phyloP scores from a whole-genome alignment of 2,113 vertebrate species.

The Tauraco erythrolophus region DNA sequence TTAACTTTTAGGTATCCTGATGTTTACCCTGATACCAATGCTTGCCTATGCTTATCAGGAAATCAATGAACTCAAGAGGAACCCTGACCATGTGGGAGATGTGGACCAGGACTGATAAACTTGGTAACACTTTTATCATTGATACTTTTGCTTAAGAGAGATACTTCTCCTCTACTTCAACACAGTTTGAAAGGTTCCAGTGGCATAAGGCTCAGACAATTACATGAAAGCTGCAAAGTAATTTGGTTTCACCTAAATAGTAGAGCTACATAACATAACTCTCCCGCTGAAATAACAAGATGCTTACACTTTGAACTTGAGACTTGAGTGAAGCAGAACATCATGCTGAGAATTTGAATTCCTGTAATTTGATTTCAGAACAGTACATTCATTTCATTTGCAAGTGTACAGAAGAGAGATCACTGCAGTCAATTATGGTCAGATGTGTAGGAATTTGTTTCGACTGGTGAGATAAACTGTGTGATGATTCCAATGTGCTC shows the following conservation, averaged over 20 bases:
- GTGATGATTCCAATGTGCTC: not conserved
- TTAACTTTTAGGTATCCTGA: not conserved
- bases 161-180: not conserved
- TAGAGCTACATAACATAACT: not conserved
- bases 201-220: not conserved
- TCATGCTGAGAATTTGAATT: conserved; percentile 55
- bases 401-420: not conserved
- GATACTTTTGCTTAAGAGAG: not conserved
- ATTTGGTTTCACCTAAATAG: not conserved
- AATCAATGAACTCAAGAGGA: not conserved
- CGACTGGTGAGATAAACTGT: not conserved
- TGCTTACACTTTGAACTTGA: conserved; percentile 31
- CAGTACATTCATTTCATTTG: conserved; percentile 26
- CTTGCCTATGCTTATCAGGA: not conserved
- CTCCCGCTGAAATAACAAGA: not conserved
- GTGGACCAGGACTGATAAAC: not conserved
- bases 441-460: conserved; percentile 35
- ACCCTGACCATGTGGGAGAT: not conserved
- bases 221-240: not conserved
- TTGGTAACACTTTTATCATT: not conserved
- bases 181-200: not conserved
- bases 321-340: not conserved
- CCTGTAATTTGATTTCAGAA: conserved; percentile 51
- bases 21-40: not conserved
- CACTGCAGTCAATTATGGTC: not conserved